A percentile compares a stretch with the other conserved stretches of the same genome.
phyloP scores from a whole-genome alignment of 2,113 vertebrate genomes.

The Neodontobutis hainanensis region DNA sequence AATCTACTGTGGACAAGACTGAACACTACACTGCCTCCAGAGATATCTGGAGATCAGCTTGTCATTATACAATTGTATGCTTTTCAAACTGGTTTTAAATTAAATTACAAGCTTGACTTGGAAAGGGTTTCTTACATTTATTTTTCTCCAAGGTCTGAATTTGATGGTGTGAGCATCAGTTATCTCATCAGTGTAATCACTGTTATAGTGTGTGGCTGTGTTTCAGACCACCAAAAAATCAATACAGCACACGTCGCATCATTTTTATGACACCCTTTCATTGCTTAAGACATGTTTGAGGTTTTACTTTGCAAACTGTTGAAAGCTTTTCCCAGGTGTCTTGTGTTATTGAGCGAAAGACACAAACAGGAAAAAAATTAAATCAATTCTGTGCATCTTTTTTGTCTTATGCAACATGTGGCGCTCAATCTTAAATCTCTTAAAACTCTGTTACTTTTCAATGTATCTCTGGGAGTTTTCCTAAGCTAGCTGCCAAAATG shows the following conservation, averaged over 20 bases:
- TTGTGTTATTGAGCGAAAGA: constrained; percentile 13
- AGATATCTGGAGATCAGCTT: constrained; percentile 41
- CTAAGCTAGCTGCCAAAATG: constrained; percentile 34
- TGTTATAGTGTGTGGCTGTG: constrained; percentile 29
- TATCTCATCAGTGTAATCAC: constrained; percentile 48
- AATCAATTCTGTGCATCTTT: constrained; percentile 6
- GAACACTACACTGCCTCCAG: constrained; percentile 42
- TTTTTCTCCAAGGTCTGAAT: constrained; percentile 43
- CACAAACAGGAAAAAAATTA: constrained; percentile 6
- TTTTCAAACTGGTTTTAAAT: constrained; percentile 54
- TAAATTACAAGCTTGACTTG: constrained; percentile 54
- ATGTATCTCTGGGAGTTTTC: constrained; percentile 18
- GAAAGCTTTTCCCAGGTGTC: constrained; percentile 35
- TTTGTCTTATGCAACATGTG: not conserved
- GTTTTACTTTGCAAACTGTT: constrained; percentile 37
- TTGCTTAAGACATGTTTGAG: constrained; percentile 18
- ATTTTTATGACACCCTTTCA: constrained; percentile 39
- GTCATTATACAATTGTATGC: constrained; percentile 50
- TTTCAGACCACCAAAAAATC: constrained; percentile 50
- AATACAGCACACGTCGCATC: constrained; percentile 39
- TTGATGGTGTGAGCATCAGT: constrained; percentile 21
- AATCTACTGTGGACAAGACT: constrained; percentile 38
- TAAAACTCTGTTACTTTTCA: constrained; percentile 23
- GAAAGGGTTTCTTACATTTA: constrained; percentile 23
- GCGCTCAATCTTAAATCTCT: constrained; percentile 17